Base-by-base conservation (phyloP, 2,888 invertebrate genomes). In the Melanargia galathea region DNA sequence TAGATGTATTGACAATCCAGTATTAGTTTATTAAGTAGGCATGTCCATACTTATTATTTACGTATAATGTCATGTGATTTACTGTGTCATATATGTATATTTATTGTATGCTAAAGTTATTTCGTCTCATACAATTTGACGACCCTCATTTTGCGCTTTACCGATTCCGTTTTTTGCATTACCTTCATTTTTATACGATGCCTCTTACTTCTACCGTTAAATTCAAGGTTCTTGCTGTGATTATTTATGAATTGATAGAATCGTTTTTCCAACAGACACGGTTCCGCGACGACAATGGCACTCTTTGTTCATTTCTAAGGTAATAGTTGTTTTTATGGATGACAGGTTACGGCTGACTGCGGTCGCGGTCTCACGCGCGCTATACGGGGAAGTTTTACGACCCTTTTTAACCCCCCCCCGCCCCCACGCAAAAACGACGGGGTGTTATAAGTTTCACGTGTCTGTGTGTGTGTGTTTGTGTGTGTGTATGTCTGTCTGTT, bases 191-290 rank as follows among this genome's bases (percentile, higher is more conserved):
- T 57, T 57, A 45, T 33, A n/a, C n/a, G 16, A 30, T 18, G 30
- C 30, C 24, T 45, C 57, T n/a, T 30, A 57, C 45, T 45, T 45
- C 33, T 33, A 33, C 45, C 11, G 45, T 45, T 30, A 43, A 52
- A 55, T 45, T 59, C 66, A 66, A 66, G 66, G 66, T 49, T 55
- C 40, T 51, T 16, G 11, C 35, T 18, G 45, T 18, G 51, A 54
- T 57, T 18, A 64, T 61, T 18, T 48, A 62, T 22, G 45, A 46
- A 46, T 22, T 22, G 43, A 51, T 26, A 18, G 46, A 18, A 18
- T 48, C 16, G 52, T 64, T 62, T 54, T 60, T 59, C 55, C 48
- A 51, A 40, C 24, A 33, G 59, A 61, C 51, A 63, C 57, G 54
- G 35, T 26, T 49, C 8, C 26, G 49, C 30, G 49, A 7, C 49